Conservation (phyloP, 2,797 vertebrate genomes). For the Pipistrellus pipistrellus region DNA sequence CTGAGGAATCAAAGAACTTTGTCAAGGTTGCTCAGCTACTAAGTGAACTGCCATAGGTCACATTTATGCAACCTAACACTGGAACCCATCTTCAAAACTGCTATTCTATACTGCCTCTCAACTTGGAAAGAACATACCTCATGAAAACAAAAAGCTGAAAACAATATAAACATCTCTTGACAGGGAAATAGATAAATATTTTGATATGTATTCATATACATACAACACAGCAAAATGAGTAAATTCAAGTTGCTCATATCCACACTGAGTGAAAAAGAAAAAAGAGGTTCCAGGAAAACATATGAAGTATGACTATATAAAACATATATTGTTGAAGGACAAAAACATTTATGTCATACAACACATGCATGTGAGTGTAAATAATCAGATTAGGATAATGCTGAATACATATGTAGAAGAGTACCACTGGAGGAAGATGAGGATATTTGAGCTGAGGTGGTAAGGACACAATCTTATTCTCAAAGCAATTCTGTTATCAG, state of each 20-base stretch:
- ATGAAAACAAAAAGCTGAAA: not conserved
- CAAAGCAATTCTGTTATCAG: not conserved
- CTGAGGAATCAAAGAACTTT: not conserved
- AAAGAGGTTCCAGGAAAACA: not conserved
- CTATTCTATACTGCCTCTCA: not conserved
- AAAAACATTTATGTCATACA: not conserved
- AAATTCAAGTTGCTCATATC: not conserved
- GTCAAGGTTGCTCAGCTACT: not conserved
- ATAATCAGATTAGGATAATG: no score
- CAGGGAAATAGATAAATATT: not conserved
- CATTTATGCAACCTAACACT: not conserved
- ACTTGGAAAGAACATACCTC: not conserved
- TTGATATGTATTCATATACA: not conserved
- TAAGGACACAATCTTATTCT: not conserved
- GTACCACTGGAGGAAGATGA: rapidly evolving
- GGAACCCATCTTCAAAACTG: not conserved
- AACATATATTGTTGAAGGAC: not conserved
- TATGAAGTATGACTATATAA: not conserved
- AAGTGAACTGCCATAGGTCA: not conserved
- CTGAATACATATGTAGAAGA: no score
- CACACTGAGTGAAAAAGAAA: not conserved
- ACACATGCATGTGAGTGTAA: not conserved
- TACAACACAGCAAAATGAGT: not conserved
- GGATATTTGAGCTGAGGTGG: not conserved
- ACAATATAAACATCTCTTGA: not conserved